phyloP scores from a whole-genome alignment of 2,797 vertebrate genomes.

The Chromis chromis region DNA sequence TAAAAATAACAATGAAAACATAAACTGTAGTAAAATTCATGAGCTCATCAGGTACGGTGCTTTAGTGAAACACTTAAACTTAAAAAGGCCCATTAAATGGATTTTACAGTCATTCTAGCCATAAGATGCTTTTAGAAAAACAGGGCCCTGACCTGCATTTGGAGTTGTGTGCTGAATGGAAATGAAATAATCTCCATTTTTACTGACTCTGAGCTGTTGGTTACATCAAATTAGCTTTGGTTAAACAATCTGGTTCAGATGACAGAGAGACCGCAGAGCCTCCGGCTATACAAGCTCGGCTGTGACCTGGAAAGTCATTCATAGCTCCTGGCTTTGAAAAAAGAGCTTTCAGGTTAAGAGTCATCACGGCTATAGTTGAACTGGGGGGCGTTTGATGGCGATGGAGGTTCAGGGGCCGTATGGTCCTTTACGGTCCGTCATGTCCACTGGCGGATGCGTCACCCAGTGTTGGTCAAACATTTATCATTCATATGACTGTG shows the following conservation, averaged over 20 bases:
- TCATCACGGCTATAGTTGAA: conserved; percentile 19
- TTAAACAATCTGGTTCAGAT: conserved; percentile 34
- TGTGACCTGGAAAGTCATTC: conserved; percentile 50
- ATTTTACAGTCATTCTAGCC: conserved; percentile 17
- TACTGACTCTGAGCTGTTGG: conserved; percentile 32
- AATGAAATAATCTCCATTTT: conserved; percentile 43
- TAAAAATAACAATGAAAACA: not conserved
- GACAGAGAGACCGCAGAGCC: conserved; percentile 10
- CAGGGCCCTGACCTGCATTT: conserved; percentile 32
- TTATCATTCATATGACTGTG: conserved; percentile 26
- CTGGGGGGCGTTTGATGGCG: not conserved
- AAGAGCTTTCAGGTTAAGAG: conserved; percentile 38
- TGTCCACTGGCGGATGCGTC: conserved; percentile 9
- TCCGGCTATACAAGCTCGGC: conserved; percentile 29
- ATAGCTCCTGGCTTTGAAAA: conserved; percentile 30
- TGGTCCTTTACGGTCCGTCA: conserved; percentile 1
- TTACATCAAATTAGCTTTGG: conserved; percentile 41
- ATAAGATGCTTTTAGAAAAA: conserved; percentile 17
- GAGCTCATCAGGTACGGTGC: not conserved
- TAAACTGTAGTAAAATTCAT: conserved; percentile 2
- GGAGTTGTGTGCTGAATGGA: conserved; percentile 36
- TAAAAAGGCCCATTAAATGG: conserved; percentile 8
- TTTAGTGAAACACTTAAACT: conserved; percentile 12
- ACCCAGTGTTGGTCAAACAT: conserved; percentile 40
- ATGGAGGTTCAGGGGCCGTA: not conserved